A percentile compares a stretch with the other conserved stretches of the same genome.
Evolutionary conservation across 2,888 invertebrate species (phyloP).

Genomic region (Aplocera efformata): DNA sequence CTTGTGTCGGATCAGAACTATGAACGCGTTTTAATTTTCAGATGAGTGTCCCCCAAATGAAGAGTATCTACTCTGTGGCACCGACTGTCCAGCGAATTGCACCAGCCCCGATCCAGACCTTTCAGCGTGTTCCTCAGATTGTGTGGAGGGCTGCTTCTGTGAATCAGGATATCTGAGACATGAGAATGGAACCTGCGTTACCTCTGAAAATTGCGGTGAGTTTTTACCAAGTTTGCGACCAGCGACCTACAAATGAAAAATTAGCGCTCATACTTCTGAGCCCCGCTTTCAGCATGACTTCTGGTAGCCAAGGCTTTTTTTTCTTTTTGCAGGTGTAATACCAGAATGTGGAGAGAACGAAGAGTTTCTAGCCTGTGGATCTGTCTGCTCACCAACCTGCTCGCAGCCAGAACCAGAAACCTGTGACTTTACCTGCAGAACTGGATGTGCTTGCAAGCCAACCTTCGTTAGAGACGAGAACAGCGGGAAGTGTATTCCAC

Average conservation of each 20-base stretch:
- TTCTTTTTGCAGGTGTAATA: slow-evolving; percentile 31
- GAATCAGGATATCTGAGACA: slow-evolving; percentile 57
- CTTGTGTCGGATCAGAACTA: not conserved
- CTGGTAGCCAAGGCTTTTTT: not conserved
- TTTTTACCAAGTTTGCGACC: not conserved
- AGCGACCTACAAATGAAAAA: too few relatives aligned
- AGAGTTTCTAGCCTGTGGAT: slow-evolving; percentile 62
- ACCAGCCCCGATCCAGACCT: slow-evolving; percentile 40
- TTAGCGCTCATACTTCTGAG: too few relatives aligned
- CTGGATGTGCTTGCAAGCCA: slow-evolving; percentile 69
- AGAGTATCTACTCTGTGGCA: slow-evolving; percentile 65
- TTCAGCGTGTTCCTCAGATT: slow-evolving; percentile 50
- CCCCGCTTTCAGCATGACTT: too few relatives aligned
- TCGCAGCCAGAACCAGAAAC: slow-evolving; percentile 47
- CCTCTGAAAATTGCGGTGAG: slow-evolving; percentile 54
- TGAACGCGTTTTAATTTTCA: slow-evolving; percentile 23
- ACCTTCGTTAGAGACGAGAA: slow-evolving; percentile 57
- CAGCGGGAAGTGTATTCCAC: slow-evolving; percentile 52
- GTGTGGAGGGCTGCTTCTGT: slow-evolving; percentile 70
- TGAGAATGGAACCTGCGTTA: slow-evolving; percentile 63
- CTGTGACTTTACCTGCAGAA: slow-evolving; percentile 60
- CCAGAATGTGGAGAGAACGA: slow-evolving; percentile 55
- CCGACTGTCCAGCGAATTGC: slow-evolving; percentile 65
- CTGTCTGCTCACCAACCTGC: slow-evolving; percentile 61
- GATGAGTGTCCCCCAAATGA: slow-evolving; percentile 68